Conservation (phyloP, 2,113 vertebrate species). For the Hypomesus transpacificus region DNA sequence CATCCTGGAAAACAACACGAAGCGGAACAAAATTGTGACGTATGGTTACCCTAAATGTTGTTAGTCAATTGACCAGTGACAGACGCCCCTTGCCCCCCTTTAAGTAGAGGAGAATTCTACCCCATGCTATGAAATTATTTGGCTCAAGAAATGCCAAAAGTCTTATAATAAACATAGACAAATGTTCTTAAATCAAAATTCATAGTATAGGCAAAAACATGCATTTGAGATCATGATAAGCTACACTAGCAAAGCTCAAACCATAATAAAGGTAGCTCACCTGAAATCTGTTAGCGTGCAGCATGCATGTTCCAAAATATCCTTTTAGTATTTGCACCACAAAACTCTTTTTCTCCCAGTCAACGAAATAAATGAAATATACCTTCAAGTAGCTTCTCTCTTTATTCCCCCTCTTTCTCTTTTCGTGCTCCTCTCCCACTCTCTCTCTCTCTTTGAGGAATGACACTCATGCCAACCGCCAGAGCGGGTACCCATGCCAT, state of each 20-base stretch:
- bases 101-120: no score
- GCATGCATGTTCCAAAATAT: slow-evolving; percentile 87
- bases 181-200: no score
- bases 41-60: slow-evolving; percentile 15
- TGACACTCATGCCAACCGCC: slow-evolving; percentile 99
- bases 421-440: slow-evolving; percentile 60
- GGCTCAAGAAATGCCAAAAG: no score
- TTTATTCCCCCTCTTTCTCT: slow-evolving; percentile 60
- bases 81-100: no score
- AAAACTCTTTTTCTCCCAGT: slow-evolving; percentile 67
- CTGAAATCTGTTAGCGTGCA: slow-evolving; percentile 85
- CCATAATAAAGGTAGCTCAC: slow-evolving; percentile 66
- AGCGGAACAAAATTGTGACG: neutral
- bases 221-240: neutral
- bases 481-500: slow-evolving; percentile 99
- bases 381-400: slow-evolving; percentile 67
- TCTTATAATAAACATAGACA: no score
- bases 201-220: neutral
- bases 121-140: no score
- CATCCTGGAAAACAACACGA: slow-evolving; percentile 81
- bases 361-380: slow-evolving; percentile 66
- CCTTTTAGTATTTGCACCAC: slow-evolving; percentile 79
- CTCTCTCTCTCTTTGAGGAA: slow-evolving; percentile 82
- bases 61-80: slow-evolving; percentile 46
- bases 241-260: neutral